Evolutionary conservation across 2,888 invertebrate species (phyloP), one percentile per base, ranked within the genome.

Genomic region (Peribatodes rhomboidaria): DNA sequence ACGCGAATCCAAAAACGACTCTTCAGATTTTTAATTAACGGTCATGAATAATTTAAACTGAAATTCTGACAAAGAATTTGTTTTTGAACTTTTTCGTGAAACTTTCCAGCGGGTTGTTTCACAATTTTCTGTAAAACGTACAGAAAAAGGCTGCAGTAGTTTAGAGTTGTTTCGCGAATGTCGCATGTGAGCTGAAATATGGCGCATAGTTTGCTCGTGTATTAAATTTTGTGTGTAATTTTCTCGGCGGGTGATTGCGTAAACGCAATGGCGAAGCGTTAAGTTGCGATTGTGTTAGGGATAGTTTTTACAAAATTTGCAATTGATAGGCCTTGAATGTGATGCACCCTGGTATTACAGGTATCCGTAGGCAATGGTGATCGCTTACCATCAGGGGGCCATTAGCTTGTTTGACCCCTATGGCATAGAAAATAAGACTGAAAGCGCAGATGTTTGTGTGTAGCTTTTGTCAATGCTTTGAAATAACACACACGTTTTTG

Each of bases 141-240:
- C 37, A 20, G 35, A 44, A 55, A 55, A 55, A 14, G 13, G 46
- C 46, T 31, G 3, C 64, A 47, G 61, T 63, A 59, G 65, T 60
- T 68, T 68, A 67, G 72, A 75, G 69, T 77, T 70, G 71, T 55
- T 60, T 58, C 57, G 61, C 50, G 67, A 59, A 72, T 73, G 77
- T 75, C 76, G 74, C 77, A 79, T 77, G 52, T 46, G 47, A 47
- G 59, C 54, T 78, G 79, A 79, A 74, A 78, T 79, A 78, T 77
- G 70, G 77, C 53, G 65, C 69, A 71, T 77, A 79, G 76, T 78
- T 79, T 70, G 18, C 35, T 37, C 50, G 35, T 50, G 76, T 78
- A 79, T 79, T 76, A 79, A 77, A 79, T 76, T 79, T 73, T 71
- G 58, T 50, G 53, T 44, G 70, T 79, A 74, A 78, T 76, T 77